Evolutionary conservation across 92 coral and sea anemone species (phyloP), one percentile per base, ranked within the genome.

Genomic region (Phenganax stokvisi): DNA sequence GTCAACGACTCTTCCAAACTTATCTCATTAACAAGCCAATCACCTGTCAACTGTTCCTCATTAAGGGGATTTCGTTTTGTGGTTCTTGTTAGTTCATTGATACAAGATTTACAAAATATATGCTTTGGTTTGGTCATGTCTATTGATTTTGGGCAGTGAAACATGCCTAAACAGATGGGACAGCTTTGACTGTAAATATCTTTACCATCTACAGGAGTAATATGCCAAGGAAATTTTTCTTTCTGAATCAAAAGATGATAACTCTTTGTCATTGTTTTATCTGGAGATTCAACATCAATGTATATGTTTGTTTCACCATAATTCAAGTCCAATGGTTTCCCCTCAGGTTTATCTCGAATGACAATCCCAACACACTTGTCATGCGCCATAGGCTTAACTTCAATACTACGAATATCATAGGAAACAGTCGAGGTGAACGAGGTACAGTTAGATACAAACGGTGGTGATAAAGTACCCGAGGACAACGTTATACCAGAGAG

Each of bases 201-300:
- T 31, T 75, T 84, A 74, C 71, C 85, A 66, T 90, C 91, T 12
- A 85, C 85, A 74, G 90, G 84, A 51, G 76, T 56, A 54, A 90
- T 72, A 55, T 84, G 87, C 77, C 96, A 81, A 16, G 88, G 78
- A 53, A 94, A 56, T 57, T 90, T 89, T 37, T 81, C 68, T 47
- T 90, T 85, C 52, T 85, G 89, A 16, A 92, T 85, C 9, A 70
- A 71, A 47, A 94, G 52, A 12, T 84, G 72, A 74, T 94, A 92
- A 8, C 78, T 72, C 71, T 86, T 87, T 9, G 88, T 83, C 54
- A 74, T 88, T 75, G 85, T 85, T 69, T 85, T 77, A 80, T 94
- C 92, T 17, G 97, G 98, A 20, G 98, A 94, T 8, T 92, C 90
- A 11, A 94, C 97, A 69, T 94, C 97, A 25, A 92, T 83, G 59